Conservation (phyloP, 1,140 invertebrate genomes). For the Eupristina koningsbergeri region DNA sequence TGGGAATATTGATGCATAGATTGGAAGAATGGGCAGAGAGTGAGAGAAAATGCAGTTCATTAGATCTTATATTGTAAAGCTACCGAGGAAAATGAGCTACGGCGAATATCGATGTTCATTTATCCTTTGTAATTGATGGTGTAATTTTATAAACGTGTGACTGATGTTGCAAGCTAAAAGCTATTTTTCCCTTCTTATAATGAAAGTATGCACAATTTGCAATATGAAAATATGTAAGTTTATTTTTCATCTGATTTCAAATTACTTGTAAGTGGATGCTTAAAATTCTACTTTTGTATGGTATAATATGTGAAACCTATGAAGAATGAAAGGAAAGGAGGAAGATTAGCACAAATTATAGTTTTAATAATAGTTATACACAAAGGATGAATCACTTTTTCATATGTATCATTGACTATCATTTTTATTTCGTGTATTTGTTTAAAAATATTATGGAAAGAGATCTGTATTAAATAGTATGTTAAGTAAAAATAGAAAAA, state of each 20-base stretch:
- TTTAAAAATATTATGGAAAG: background rate
- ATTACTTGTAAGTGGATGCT: background rate
- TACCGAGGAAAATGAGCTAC: slow-evolving; percentile 8
- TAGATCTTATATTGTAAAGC: slow-evolving; percentile 39
- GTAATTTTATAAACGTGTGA: slow-evolving; percentile 14
- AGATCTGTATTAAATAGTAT: background rate
- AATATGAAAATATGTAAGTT: background rate
- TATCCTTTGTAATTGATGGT: slow-evolving; percentile 31
- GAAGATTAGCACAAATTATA: background rate
- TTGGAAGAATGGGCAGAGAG: background rate
- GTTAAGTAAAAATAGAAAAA: background rate
- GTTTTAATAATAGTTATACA: background rate
- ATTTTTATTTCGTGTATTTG: too few relatives aligned
- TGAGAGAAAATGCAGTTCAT: slow-evolving; percentile 1
- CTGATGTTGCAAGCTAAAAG: background rate
- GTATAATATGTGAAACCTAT: background rate
- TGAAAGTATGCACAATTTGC: background rate
- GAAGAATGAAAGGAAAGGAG: too few relatives aligned
- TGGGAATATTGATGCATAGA: background rate
- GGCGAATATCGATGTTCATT: slow-evolving; percentile 31
- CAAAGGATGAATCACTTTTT: background rate
- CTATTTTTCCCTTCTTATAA: background rate
- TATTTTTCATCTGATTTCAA: slow-evolving; percentile 2
- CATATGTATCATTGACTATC: background rate
- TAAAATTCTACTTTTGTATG: background rate